Evolutionary conservation across 2,888 invertebrate species (phyloP).

Genomic region (Blomia tropicalis): DNA sequence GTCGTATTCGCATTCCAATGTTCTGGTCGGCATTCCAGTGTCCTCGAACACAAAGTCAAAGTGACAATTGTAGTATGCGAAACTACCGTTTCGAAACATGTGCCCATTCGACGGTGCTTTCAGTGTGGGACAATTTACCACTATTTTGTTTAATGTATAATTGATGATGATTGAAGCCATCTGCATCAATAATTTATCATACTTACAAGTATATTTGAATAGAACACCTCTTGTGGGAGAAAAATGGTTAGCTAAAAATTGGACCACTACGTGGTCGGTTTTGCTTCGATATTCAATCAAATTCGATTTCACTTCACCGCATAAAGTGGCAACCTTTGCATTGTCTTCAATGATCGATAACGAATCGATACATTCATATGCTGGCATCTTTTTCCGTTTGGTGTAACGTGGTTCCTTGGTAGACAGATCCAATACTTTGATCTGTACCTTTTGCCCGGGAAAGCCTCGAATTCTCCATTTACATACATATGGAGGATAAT

Average conservation of each 20-base stretch:
- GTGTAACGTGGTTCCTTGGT: constrained; percentile 12
- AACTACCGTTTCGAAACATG: constrained; percentile 7
- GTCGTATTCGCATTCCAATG: constrained; percentile 8
- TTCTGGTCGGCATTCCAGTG: not conserved
- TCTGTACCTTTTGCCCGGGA: constrained; percentile 5
- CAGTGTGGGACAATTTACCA: constrained; percentile 17
- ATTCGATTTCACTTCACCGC: constrained; percentile 17
- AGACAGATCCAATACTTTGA: constrained; percentile 5
- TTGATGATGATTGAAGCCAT: not conserved
- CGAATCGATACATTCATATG: constrained; percentile 2
- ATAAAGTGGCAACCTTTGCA: not conserved
- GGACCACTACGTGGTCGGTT: not conserved
- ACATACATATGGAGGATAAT: constrained; percentile 14
- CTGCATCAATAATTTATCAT: not conserved
- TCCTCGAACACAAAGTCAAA: constrained; percentile 16
- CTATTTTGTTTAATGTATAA: too few relatives aligned
- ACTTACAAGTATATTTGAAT: constrained; percentile 14
- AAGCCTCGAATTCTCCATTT: constrained; percentile 11
- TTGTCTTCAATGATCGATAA: constrained; percentile 10
- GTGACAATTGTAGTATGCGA: constrained; percentile 14
- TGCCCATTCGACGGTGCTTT: constrained; percentile 14
- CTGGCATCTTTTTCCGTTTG: not conserved
- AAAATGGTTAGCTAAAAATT: not conserved
- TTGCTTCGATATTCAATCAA: constrained; percentile 17
- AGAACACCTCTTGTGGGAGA: constrained; percentile 17